A percentile compares a stretch with the other conserved stretches of the same genome.
Evolutionary conservation across 2,113 vertebrate genomes (phyloP).

Genomic region (Penelope pileata): DNA sequence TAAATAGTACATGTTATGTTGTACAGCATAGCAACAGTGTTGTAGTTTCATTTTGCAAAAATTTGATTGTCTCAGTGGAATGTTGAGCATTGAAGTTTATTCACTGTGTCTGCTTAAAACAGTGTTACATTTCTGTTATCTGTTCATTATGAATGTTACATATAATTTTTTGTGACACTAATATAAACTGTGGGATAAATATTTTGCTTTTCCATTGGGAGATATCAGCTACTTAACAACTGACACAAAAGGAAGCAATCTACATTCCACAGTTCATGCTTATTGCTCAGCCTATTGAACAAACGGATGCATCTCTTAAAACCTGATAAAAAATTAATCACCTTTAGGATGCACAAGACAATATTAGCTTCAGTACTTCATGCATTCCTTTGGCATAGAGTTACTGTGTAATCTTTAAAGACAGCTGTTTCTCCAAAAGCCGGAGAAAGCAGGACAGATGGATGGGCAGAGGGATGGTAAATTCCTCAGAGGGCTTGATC

Average conservation of each 20-base stretch:
- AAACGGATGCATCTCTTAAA: conserved; percentile 23
- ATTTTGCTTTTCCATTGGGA: conserved; percentile 3
- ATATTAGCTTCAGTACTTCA: not conserved
- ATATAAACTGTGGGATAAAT: not conserved
- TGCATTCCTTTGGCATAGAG: conserved; percentile 40
- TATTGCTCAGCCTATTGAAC: conserved; percentile 32
- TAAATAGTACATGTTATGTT: not conserved
- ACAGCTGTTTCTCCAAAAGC: conserved; percentile 52
- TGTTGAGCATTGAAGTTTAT: not conserved
- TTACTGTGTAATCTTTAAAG: conserved; percentile 34
- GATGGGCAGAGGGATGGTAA: conserved; percentile 43
- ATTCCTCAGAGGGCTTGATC: conserved; percentile 43
- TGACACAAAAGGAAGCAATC: conserved; percentile 3
- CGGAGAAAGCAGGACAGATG: conserved; percentile 25
- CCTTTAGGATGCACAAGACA: conserved; percentile 20
- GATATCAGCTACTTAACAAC: conserved; percentile 1
- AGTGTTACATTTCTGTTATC: not conserved
- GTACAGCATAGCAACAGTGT: not conserved
- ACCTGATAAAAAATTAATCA: conserved; percentile 37
- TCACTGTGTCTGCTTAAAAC: not conserved
- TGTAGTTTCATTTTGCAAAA: not conserved
- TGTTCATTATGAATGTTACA: not conserved
- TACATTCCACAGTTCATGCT: not conserved
- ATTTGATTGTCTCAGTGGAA: not conserved
- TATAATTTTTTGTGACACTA: not conserved